Evolutionary conservation across 2,113 vertebrate genomes (phyloP).

Genomic region (Xenopus tropicalis): DNA sequence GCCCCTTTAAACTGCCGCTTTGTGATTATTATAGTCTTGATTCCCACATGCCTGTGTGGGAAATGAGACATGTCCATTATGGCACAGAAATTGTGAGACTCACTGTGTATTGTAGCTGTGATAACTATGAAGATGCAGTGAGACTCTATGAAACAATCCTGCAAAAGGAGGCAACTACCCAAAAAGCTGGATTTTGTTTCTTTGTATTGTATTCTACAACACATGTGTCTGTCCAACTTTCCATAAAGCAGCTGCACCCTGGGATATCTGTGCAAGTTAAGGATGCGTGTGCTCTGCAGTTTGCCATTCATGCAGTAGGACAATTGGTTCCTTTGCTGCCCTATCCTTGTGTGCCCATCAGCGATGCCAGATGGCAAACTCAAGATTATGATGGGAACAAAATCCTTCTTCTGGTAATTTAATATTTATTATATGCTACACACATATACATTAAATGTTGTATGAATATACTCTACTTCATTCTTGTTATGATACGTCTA

Average conservation of each 20-base stretch:
- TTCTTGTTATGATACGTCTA: too few relatives aligned
- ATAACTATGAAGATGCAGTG: conserved; percentile 85
- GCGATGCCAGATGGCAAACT: conserved; percentile 86
- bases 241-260: conserved; percentile 78
- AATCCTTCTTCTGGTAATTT: conserved; percentile 85
- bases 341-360: conserved; percentile 87
- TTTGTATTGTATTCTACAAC: conserved; percentile 66
- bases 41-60: conserved; percentile 86
- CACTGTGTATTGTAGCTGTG: conserved; percentile 79
- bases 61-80: conserved; percentile 70
- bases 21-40: conserved; percentile 85
- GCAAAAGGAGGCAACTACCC: conserved; percentile 64
- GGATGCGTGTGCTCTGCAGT: conserved; percentile 79
- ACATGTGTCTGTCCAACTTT: conserved; percentile 72
- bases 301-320: conserved; percentile 82
- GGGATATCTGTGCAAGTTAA: conserved; percentile 72
- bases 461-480: too few relatives aligned
- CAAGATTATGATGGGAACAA: conserved; percentile 90
- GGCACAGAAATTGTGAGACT: conserved; percentile 79
- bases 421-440: not conserved
- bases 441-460: too few relatives aligned
- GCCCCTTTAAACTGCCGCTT: conserved; percentile 56
- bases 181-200: conserved; percentile 72
- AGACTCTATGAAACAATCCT: conserved; percentile 85
- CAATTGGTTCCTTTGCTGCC: conserved; percentile 91